Conservation (phyloP, 2,113 vertebrate genomes). For the Hyperoodon ampullatus region DNA sequence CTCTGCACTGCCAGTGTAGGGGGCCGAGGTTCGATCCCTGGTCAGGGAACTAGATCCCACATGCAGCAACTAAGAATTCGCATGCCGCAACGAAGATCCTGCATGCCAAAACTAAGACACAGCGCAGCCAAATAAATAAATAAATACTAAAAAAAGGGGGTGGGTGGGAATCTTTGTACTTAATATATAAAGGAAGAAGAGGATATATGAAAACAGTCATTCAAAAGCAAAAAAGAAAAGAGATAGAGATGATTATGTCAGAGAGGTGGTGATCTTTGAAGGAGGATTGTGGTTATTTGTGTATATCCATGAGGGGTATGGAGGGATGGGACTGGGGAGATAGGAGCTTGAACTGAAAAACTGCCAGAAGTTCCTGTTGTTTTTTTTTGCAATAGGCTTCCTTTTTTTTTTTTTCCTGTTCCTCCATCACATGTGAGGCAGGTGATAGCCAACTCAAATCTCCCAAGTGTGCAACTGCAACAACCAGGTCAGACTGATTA, state of each 20-base stretch:
- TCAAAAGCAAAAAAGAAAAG: not conserved
- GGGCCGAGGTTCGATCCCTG: too few species aligned
- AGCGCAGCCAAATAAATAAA: too few species aligned
- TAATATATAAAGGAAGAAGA: not conserved
- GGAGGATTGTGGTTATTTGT: not conserved
- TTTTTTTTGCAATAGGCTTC: too few species aligned
- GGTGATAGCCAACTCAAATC: not conserved
- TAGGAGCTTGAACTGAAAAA: not conserved
- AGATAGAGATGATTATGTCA: not conserved
- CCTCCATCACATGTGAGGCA: not conserved
- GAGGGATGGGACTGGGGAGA: not conserved
- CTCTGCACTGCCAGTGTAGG: too few species aligned
- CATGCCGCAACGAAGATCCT: too few species aligned
- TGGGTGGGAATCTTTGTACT: not conserved
- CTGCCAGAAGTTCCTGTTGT: not conserved
- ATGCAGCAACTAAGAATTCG: too few species aligned
- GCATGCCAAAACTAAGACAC: too few species aligned
- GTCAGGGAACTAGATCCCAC: too few species aligned
- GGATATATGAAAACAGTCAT: not conserved
- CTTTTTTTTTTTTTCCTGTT: not conserved
- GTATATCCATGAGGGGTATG: not conserved
- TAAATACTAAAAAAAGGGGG: too few species aligned
- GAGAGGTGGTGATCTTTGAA: not conserved
- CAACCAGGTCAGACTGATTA: not conserved
- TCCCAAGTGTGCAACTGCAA: not conserved